phyloP scores from a whole-genome alignment of 2,113 vertebrate genomes.

The Clarias batrachus region DNA sequence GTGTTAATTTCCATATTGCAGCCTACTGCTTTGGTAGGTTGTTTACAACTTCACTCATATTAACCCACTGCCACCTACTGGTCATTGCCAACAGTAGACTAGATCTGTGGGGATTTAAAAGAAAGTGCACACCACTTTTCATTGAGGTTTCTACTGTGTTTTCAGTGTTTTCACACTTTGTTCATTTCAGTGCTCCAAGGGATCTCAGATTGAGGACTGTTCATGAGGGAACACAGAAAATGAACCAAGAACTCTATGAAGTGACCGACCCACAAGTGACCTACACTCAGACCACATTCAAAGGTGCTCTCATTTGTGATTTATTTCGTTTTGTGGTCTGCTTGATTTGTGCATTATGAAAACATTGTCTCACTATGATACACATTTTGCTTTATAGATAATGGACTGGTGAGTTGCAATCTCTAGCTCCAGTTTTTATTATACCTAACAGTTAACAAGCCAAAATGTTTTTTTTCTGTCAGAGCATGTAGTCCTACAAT shows the following conservation, averaged over 20 bases:
- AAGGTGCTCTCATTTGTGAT: background rate
- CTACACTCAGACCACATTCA: background rate
- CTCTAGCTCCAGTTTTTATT: background rate
- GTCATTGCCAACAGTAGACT: background rate
- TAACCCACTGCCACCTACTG: slow-evolving; percentile 46
- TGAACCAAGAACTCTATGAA: background rate
- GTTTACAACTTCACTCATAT: background rate
- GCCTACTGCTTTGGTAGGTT: background rate
- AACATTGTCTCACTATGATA: background rate
- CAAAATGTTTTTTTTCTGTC: background rate
- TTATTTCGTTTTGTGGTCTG: background rate
- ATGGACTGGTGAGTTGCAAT: background rate
- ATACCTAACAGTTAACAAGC: background rate
- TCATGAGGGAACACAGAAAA: background rate
- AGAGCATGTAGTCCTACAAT: background rate
- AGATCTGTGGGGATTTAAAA: background rate
- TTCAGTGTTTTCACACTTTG: background rate
- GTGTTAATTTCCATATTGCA: slow-evolving; percentile 29
- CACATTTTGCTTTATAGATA: background rate
- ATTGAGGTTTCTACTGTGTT: background rate
- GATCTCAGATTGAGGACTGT: background rate
- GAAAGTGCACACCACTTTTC: background rate
- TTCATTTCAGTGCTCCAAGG: background rate
- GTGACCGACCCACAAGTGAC: background rate
- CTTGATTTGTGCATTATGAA: background rate